A percentile compares a stretch with the other conserved stretches of the same genome.
These are phyloP conservation scores for Rutpela maculata DNA, from an alignment of 2,888 invertebrate genomes.

Conservation along the genomic window DNA sequence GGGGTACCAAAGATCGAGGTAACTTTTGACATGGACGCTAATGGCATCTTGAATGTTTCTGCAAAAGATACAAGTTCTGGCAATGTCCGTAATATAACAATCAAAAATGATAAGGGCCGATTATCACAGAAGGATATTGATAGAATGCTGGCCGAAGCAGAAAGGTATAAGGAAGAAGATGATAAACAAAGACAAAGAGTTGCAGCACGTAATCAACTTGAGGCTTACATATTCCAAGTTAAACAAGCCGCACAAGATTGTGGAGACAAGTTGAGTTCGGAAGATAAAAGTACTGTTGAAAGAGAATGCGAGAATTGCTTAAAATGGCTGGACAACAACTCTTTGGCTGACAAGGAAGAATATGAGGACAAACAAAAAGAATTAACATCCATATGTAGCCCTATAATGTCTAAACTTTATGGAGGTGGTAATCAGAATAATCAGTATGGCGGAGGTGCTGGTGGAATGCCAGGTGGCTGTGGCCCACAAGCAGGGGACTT, in stretches of 20 bases:
- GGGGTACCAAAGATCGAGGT: constrained; percentile 83
- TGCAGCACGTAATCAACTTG: constrained; percentile 82
- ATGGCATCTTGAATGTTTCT: constrained; percentile 81
- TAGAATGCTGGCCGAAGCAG: constrained; percentile 85
- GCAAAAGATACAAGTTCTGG: constrained; percentile 78
- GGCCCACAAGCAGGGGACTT: constrained; percentile 45
- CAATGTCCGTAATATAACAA: constrained; percentile 84
- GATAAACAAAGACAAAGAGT: constrained; percentile 82
- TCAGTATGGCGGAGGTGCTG: constrained; percentile 15
- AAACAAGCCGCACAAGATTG: constrained; percentile 82
- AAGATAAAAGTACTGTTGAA: constrained; percentile 72
- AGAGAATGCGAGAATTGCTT: constrained; percentile 78
- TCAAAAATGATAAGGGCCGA: constrained; percentile 88
- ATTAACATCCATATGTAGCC: constrained; percentile 72
- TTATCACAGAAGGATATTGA: constrained; percentile 89
- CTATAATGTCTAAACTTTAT: constrained; percentile 79
- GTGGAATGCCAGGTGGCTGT: constrained; percentile 39
- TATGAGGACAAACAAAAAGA: constrained; percentile 79
- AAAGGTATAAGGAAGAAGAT: constrained; percentile 83
- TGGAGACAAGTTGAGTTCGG: constrained; percentile 78
- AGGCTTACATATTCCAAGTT: constrained; percentile 81
- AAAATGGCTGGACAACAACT: constrained; percentile 83
- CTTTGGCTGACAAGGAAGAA: constrained; percentile 80
- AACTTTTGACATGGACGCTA: constrained; percentile 85
- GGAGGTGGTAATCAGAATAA: constrained; percentile 41